These are phyloP conservation scores for Leptatherina wallacei DNA, from an alignment of 2,797 vertebrate species.

Conservation along the genomic window DNA sequence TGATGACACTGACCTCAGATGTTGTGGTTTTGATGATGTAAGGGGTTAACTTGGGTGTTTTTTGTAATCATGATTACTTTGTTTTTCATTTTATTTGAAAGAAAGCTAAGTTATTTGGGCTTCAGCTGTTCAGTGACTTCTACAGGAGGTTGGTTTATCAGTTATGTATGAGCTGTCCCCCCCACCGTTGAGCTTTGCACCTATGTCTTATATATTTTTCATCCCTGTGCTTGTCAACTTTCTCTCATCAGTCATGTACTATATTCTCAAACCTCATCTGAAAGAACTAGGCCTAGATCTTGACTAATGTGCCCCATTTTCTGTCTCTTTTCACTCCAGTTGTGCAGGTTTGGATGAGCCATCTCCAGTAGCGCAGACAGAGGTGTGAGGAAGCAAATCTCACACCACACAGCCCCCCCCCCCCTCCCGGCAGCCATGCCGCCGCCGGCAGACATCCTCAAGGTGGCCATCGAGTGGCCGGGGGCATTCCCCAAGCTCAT, in stretches of 20 bases:
- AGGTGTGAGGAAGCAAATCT: constrained; percentile 76
- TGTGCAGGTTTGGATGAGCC: constrained; percentile 87
- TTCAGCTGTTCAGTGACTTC: constrained; percentile 7
- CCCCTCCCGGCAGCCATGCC: constrained; percentile 86
- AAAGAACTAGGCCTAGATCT: not conserved
- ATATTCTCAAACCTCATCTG: constrained; percentile 4
- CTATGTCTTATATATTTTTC: constrained; percentile 30
- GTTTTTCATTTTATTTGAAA: constrained; percentile 7
- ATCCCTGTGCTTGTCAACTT: constrained; percentile 11
- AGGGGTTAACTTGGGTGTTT: not conserved
- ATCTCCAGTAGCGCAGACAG: constrained; percentile 46
- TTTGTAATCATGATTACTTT: not conserved
- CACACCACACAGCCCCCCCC: constrained; percentile 34
- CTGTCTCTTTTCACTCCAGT: not conserved
- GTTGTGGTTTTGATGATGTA: too few relatives aligned
- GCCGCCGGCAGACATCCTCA: constrained; percentile 94
- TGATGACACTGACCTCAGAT: too few relatives aligned
- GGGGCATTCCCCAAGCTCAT: constrained; percentile 96
- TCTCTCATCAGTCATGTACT: constrained; percentile 2
- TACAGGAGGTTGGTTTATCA: not conserved
- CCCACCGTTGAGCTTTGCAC: not conserved
- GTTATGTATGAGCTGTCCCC: constrained; percentile 3
- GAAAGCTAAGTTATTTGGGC: constrained; percentile 6
- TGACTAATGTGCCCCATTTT: constrained; percentile 34
- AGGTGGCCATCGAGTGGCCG: constrained; percentile 98